Evolutionary conservation across 2,113 vertebrate genomes (phyloP), one percentile per base, ranked within the genome.

Genomic region (Amazona vittata): DNA sequence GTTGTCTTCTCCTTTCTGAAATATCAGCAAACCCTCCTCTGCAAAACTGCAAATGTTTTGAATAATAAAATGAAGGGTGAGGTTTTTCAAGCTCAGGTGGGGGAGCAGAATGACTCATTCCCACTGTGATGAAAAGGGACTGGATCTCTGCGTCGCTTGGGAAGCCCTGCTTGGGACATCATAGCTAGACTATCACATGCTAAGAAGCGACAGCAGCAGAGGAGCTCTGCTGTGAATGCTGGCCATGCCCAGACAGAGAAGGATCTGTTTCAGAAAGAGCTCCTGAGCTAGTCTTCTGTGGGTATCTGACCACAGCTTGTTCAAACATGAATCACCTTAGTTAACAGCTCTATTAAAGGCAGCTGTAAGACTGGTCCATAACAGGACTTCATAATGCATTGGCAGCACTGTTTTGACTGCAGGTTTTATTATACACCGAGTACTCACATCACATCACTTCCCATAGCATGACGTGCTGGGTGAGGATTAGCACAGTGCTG

Each of bases 1-100:
- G 81, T 59, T 92, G 20, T 68, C 37, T 86, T 71, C 62, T 74
- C n/a, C 31, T 85, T 95, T 86, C 79, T 90, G 90, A 92, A 88
- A 68, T 71, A 73, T 55, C 90, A 88, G 60, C 69, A 90, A 97
- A 90, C 26, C 37, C 52, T 95, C 57, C 80, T 90, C 77, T 4
- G 1, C 85, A 95, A 81, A 93, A 70, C 65, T 71, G 84, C 77
- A 95, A 93, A 64, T 74, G 44, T 77, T 93, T 92, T 77, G 46
- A 89, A 83, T 80, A 65, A 77, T 93, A 78, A 78, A 95, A 84
- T 53, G 28, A 63, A 87, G 63, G 46, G 28, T 77, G 76, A 83
- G 29, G 47, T 64, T 86, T 86, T 84, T 83, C 73, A 89, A 5
- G 65, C 71, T 47, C 86, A 26, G n/a, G 26, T 81, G 28, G 29